A percentile compares a stretch with the other conserved stretches of the same genome.
Conservation (phyloP, 2,888 invertebrate species). For the Mythimna vitellina region DNA sequence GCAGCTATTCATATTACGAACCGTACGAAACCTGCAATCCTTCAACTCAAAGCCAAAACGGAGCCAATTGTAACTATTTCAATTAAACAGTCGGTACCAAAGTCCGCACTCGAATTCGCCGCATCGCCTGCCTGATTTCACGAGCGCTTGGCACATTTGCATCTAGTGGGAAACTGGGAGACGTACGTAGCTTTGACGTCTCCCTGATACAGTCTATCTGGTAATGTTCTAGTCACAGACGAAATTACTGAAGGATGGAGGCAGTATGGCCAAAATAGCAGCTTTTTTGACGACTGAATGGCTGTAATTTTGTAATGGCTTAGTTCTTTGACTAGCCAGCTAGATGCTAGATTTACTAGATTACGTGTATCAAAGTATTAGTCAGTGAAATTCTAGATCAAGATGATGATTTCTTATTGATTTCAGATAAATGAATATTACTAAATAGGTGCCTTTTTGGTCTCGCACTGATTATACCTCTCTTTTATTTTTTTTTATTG, state of each 20-base stretch:
- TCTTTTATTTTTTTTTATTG: no score
- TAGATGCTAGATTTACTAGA: background rate
- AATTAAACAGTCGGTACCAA: constrained; percentile 51
- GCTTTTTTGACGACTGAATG: constrained; percentile 2
- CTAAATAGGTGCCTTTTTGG: no score
- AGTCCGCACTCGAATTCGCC: constrained; percentile 51
- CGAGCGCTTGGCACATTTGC: constrained; percentile 69
- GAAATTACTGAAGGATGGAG: constrained; percentile 44
- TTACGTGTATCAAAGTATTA: background rate
- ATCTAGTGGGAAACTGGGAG: constrained; percentile 62
- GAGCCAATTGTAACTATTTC: constrained; percentile 59
- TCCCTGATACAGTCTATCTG: constrained; percentile 60
- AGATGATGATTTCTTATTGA: no score
- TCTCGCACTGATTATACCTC: no score
- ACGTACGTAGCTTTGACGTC: constrained; percentile 69
- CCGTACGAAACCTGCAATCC: constrained; percentile 18
- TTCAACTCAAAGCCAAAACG: constrained; percentile 45
- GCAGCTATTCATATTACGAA: constrained; percentile 28
- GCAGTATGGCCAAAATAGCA: background rate
- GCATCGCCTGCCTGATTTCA: constrained; percentile 56
- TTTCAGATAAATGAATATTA: no score
- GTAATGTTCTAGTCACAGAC: constrained; percentile 54
- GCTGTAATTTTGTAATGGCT: constrained; percentile 13
- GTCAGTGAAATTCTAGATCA: no score
- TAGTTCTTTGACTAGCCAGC: background rate